Percentiles rank a stretch among this genome's conserved stretches.
These are phyloP conservation scores for Craseonycteris thonglongyai DNA, from an alignment of 2,113 vertebrate species.

Conservation along the genomic window DNA sequence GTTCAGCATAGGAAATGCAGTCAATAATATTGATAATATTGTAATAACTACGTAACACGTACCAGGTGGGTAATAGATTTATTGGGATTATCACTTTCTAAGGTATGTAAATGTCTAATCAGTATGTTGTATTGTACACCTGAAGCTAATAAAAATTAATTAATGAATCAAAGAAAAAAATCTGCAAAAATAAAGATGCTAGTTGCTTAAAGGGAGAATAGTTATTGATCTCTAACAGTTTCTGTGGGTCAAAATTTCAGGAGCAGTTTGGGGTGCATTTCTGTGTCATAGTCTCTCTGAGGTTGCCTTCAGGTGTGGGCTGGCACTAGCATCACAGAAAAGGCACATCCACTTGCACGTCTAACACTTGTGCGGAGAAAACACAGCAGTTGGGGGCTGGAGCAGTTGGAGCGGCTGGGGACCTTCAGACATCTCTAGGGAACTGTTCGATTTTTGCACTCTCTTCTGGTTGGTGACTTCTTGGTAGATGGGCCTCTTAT, in stretches of 20 bases:
- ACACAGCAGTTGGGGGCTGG: background rate
- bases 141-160: no score
- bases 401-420: background rate
- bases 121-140: no score
- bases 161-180: no score
- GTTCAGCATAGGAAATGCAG: no score
- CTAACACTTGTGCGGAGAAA: background rate
- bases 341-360: background rate
- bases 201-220: background rate
- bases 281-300: background rate
- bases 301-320: background rate
- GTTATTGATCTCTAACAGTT: background rate
- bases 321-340: background rate
- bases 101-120: no score
- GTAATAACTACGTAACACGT: no score
- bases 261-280: background rate
- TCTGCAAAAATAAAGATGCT: background rate
- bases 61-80: no score
- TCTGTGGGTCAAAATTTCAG: background rate
- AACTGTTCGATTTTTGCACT: background rate
- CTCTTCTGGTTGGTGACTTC: background rate
- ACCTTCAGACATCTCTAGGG: background rate
- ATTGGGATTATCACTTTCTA: no score
- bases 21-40: no score
- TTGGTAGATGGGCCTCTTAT: background rate